A percentile compares a stretch with the other conserved stretches of the same genome.
Evolutionary conservation across 2,797 vertebrate species (phyloP).

Genomic region (Sebastolobus altivelis): DNA sequence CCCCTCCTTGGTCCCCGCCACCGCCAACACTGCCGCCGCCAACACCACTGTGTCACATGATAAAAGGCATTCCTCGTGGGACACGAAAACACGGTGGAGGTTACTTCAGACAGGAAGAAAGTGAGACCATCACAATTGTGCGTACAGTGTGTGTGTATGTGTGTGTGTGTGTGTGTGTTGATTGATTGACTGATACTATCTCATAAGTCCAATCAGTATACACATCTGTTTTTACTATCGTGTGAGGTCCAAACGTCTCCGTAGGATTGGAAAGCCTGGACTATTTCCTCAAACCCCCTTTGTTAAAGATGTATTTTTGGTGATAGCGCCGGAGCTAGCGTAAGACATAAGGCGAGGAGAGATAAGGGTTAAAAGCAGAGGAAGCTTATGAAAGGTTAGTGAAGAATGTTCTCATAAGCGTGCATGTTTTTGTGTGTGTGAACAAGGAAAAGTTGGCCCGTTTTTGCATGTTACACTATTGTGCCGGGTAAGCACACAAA

Average conservation of each 20-base stretch:
- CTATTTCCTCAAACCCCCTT: conserved; percentile 34
- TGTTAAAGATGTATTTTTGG: conserved; percentile 49
- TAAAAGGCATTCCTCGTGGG: conserved; percentile 78
- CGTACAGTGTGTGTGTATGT: conserved; percentile 28
- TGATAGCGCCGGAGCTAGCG: conserved; percentile 28
- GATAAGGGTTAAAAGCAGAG: conserved; percentile 44
- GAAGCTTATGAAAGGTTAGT: conserved; percentile 27
- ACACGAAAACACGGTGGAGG: conserved; percentile 72
- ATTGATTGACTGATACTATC: conserved; percentile 75
- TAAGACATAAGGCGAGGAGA: conserved; percentile 25
- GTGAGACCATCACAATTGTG: conserved; percentile 60
- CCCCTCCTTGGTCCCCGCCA: conserved; percentile 6
- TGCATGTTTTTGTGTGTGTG: conserved; percentile 20
- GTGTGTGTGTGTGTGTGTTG: conserved; percentile 36
- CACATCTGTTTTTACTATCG: conserved; percentile 78
- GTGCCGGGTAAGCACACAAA: conserved; percentile 49
- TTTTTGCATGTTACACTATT: conserved; percentile 30
- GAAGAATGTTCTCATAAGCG: conserved; percentile 52
- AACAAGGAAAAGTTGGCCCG: conserved; percentile 17
- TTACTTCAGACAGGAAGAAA: conserved; percentile 81
- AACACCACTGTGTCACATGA: conserved; percentile 77
- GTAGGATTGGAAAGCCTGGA: conserved; percentile 44
- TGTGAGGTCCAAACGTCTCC: conserved; percentile 58
- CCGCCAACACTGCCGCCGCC: conserved; percentile 6
- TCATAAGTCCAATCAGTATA: conserved; percentile 62